Conservation (phyloP, 2,888 invertebrate genomes). For the Muscina levida region DNA sequence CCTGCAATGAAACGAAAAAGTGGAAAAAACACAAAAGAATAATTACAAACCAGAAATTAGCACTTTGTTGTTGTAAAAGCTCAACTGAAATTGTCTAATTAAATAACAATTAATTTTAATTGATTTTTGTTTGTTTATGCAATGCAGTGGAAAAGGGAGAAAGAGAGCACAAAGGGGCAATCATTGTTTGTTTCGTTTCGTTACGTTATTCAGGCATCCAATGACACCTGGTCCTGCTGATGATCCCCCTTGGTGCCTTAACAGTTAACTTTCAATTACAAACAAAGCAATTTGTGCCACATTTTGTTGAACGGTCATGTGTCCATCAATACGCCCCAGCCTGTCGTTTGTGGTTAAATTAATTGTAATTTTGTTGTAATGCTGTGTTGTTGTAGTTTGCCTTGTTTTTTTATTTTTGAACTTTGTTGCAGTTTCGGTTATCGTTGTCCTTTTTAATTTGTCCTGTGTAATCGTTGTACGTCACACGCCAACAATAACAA, state of each 20-base stretch:
- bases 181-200: not conserved
- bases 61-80: slow-evolving; percentile 13
- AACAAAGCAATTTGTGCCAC: not conserved
- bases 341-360: slow-evolving; percentile 10
- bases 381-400: not conserved
- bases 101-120: slow-evolving; percentile 44
- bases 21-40: slow-evolving; percentile 11
- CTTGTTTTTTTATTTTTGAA: too few species aligned
- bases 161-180: not conserved
- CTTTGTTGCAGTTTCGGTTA: not conserved
- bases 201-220: not conserved
- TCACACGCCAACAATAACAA: not conserved
- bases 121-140: slow-evolving; percentile 26
- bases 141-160: not conserved
- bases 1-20: slow-evolving; percentile 69
- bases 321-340: too few species aligned
- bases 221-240: not conserved
- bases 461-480: slow-evolving; percentile 1
- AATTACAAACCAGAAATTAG: not conserved
- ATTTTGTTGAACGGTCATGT: not conserved
- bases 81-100: slow-evolving; percentile 18
- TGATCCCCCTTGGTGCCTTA: not conserved
- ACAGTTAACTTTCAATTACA: not conserved
- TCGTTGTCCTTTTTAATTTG: slow-evolving; percentile 16
- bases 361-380: slow-evolving; percentile 25